Conservation (phyloP, 1,140 invertebrate genomes). For the Drosophila navojoa region DNA sequence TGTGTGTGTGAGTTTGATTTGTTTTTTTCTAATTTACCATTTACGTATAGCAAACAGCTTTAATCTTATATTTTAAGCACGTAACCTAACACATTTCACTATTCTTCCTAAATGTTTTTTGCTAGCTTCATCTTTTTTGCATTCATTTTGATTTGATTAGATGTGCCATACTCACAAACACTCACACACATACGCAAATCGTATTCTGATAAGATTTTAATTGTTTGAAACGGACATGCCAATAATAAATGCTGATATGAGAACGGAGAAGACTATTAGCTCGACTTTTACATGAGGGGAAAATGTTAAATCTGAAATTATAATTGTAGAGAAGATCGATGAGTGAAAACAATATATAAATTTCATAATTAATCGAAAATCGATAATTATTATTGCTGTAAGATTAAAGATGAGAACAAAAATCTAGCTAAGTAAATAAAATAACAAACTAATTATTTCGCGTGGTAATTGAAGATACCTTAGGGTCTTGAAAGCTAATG, state of each 20-base stretch:
- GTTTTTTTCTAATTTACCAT: constrained; percentile 64
- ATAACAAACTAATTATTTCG: background rate
- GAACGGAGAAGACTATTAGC: background rate
- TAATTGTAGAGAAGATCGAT: background rate
- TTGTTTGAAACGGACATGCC: constrained; percentile 72
- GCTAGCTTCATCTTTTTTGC: constrained; percentile 12
- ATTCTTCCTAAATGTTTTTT: constrained; percentile 20
- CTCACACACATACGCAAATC: constrained; percentile 14
- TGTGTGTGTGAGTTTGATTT: constrained; percentile 49
- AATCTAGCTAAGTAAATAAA: too few species aligned
- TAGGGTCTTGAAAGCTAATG: background rate
- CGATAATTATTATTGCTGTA: too few species aligned
- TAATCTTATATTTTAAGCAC: constrained; percentile 26
- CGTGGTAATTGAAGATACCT: background rate
- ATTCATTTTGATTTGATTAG: constrained; percentile 46
- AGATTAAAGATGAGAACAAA: too few species aligned
- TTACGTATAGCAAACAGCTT: constrained; percentile 49
- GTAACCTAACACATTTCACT: constrained; percentile 11
- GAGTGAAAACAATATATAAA: background rate
- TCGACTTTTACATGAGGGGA: background rate
- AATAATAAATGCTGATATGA: constrained; percentile 50
- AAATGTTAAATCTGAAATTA: constrained; percentile 6
- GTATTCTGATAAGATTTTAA: constrained; percentile 74
- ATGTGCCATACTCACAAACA: constrained; percentile 37
- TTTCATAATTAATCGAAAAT: too few species aligned